These are phyloP conservation scores for Etheostoma perlongum DNA, from an alignment of 2,797 vertebrate genomes.

Conservation along the genomic window DNA sequence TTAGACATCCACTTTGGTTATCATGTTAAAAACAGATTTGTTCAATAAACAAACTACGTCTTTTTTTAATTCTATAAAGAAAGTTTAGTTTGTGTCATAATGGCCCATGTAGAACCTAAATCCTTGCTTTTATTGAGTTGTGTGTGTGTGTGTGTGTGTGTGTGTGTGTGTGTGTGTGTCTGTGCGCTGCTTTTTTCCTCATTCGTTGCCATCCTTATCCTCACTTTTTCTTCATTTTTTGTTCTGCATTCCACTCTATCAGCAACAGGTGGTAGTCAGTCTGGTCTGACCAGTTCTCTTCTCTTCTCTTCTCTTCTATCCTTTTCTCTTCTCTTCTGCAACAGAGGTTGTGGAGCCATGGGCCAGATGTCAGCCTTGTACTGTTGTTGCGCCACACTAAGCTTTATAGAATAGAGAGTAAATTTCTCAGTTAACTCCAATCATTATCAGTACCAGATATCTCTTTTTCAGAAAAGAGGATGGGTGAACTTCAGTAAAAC, in stretches of 20 bases:
- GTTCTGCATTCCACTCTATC: slow-evolving; percentile 61
- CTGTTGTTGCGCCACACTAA: neutral
- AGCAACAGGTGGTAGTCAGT: slow-evolving; percentile 60
- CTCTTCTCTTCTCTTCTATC: neutral
- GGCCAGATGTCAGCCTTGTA: too few species aligned
- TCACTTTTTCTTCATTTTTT: slow-evolving; percentile 14
- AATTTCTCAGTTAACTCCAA: neutral
- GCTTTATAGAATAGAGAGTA: neutral
- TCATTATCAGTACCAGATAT: neutral
- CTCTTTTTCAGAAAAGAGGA: slow-evolving; percentile 23
- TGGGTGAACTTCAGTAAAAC: slow-evolving; percentile 29
- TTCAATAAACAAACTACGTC: neutral
- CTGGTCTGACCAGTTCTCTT: neutral
- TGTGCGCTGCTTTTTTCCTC: neutral
- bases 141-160: neutral
- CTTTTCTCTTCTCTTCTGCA: neutral
- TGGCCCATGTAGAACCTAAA: neutral
- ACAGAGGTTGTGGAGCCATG: too few species aligned
- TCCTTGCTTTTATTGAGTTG: neutral
- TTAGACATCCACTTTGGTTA: neutral
- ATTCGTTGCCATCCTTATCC: neutral
- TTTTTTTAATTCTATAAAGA: neutral
- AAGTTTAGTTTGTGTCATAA: slow-evolving; percentile 1
- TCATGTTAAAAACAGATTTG: neutral
- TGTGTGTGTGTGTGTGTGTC: neutral